Conservation (phyloP, 1,140 invertebrate species). For the Listronotus oregonensis region DNA sequence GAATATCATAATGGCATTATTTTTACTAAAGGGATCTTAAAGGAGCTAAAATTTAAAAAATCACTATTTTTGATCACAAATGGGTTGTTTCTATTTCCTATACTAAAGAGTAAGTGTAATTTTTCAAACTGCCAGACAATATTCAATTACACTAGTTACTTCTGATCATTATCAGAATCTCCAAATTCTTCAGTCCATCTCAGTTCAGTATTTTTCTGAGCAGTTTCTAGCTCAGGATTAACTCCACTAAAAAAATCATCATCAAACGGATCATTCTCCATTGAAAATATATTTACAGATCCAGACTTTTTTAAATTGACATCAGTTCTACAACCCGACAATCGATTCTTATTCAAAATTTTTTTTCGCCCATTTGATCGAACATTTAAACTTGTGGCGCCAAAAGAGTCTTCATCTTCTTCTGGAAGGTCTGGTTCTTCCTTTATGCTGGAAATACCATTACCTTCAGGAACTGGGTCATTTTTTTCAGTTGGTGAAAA, state of each 20-base stretch:
- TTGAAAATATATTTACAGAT: slow-evolving; percentile 83
- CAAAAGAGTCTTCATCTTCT: slow-evolving; percentile 44
- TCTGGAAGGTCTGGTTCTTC: slow-evolving; percentile 43
- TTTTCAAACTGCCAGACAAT: slow-evolving; percentile 9
- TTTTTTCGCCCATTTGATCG: slow-evolving; percentile 22
- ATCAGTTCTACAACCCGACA: slow-evolving; percentile 40
- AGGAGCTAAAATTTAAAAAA: not conserved
- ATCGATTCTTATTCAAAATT: slow-evolving; percentile 36
- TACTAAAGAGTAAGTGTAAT: not conserved
- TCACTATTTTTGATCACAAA: not conserved
- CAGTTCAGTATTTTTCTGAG: slow-evolving; percentile 42
- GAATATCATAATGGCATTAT: no score
- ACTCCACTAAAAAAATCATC: slow-evolving; percentile 76
- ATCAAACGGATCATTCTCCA: slow-evolving; percentile 81
- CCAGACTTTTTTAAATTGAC: slow-evolving; percentile 73
- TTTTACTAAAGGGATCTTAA: no score
- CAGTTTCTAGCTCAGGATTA: slow-evolving; percentile 6
- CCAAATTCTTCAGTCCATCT: slow-evolving; percentile 51
- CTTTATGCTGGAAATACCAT: slow-evolving; percentile 47
- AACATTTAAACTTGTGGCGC: slow-evolving; percentile 16
- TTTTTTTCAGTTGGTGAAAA: slow-evolving; percentile 63
- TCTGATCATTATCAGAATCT: slow-evolving; percentile 32
- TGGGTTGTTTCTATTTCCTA: not conserved
- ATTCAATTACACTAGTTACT: slow-evolving; percentile 7
- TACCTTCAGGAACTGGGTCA: slow-evolving; percentile 44